These are phyloP conservation scores for Hipposideros larvatus DNA, from an alignment of 2,797 vertebrate species.

Conservation along the genomic window DNA sequence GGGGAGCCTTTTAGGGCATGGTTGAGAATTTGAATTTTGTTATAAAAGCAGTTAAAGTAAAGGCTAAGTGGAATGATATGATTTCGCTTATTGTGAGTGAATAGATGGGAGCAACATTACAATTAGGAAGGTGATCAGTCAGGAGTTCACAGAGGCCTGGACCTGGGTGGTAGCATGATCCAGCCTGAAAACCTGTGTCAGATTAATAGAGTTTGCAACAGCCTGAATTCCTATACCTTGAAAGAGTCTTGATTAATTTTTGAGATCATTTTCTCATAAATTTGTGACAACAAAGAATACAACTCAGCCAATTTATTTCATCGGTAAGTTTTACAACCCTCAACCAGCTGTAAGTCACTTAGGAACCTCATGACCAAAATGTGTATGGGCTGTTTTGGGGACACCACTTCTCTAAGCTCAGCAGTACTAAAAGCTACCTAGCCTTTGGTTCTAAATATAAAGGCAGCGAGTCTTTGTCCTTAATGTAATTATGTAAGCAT, in stretches of 20 bases:
- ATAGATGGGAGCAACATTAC: neutral
- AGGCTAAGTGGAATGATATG: neutral
- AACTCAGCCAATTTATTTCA: constrained; percentile 18
- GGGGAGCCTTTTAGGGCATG: neutral
- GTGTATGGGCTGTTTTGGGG: neutral
- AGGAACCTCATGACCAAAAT: neutral
- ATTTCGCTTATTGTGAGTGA: neutral
- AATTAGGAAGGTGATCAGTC: neutral
- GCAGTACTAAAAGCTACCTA: neutral
- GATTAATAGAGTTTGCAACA: neutral
- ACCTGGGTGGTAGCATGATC: neutral
- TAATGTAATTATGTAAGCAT: neutral
- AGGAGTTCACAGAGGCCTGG: neutral
- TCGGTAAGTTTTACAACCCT: neutral
- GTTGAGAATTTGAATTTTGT: constrained; percentile 45
- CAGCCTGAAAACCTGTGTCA: neutral
- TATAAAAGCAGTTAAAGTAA: neutral
- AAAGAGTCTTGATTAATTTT: constrained; percentile 6
- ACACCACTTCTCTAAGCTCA: neutral
- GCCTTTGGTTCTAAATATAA: constrained; percentile 2
- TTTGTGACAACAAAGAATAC: neutral
- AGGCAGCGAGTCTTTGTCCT: neutral
- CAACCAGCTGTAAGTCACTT: neutral
- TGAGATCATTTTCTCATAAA: neutral
- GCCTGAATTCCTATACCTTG: neutral